Conservation (phyloP, 2,888 invertebrate species). For the Mayetiola destructor region DNA sequence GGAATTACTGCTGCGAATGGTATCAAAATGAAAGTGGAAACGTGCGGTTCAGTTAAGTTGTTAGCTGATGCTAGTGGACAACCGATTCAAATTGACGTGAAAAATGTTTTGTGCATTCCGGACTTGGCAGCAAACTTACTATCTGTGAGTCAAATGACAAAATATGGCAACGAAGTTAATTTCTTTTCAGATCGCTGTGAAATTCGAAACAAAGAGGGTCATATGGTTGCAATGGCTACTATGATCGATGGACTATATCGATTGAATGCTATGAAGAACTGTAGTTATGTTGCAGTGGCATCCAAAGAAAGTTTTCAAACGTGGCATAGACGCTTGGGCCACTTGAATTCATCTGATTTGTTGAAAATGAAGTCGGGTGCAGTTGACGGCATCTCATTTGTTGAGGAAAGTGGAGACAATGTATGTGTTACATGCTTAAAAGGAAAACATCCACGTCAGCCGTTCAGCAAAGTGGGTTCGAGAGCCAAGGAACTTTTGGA, state of each 20-base stretch:
- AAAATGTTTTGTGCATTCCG: slow-evolving; percentile 16
- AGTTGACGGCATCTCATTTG: slow-evolving; percentile 14
- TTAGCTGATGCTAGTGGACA: slow-evolving; percentile 14
- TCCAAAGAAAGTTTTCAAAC: neutral
- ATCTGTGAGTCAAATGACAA: slow-evolving; percentile 18
- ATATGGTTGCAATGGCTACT: neutral
- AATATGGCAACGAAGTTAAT: slow-evolving; percentile 13
- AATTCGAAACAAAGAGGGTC: slow-evolving; percentile 5
- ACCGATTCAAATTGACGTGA: neutral
- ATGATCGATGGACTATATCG: neutral
- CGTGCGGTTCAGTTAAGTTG: slow-evolving; percentile 18
- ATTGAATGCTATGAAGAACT: neutral
- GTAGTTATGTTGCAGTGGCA: neutral
- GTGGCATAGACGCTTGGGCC: slow-evolving; percentile 18
- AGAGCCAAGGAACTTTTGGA: slow-evolving; percentile 22
- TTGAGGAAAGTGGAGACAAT: slow-evolving; percentile 4
- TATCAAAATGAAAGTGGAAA: slow-evolving; percentile 16
- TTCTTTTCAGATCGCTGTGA: slow-evolving; percentile 11
- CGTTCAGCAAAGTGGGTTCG: slow-evolving; percentile 19
- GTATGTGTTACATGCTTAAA: slow-evolving; percentile 18
- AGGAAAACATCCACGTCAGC: slow-evolving; percentile 21
- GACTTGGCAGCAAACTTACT: slow-evolving; percentile 19
- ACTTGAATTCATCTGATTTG: slow-evolving; percentile 17
- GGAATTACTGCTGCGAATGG: slow-evolving; percentile 15
- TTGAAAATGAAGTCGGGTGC: slow-evolving; percentile 15